A percentile compares a stretch with the other conserved stretches of the same genome.
Conservation (phyloP, 2,888 invertebrate species). For the Andrena bucephala region DNA sequence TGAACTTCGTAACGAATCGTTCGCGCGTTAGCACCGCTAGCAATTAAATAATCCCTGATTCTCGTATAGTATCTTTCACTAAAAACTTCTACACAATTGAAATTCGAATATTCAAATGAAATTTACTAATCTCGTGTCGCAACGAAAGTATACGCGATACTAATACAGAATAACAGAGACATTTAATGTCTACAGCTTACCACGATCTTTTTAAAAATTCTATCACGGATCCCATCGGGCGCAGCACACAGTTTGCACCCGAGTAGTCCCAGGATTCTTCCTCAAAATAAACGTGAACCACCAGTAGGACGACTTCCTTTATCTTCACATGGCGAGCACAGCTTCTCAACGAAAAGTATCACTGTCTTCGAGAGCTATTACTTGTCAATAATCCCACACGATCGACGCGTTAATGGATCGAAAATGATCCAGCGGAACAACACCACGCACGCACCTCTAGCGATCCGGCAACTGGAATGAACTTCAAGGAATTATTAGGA, state of each 20-base stretch:
- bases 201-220: neutral
- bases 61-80: neutral
- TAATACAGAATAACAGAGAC: neutral
- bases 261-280: neutral
- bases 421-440: conserved; percentile 6
- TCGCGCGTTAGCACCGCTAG: neutral
- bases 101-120: neutral
- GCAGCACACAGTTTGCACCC: neutral
- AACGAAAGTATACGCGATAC: neutral
- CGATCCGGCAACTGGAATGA: conserved; percentile 44
- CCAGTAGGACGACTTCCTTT: neutral
- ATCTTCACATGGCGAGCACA: conserved; percentile 1
- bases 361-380: neutral
- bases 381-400: neutral
- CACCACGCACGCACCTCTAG: neutral
- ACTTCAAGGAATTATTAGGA: conserved; percentile 41
- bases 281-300: neutral
- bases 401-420: neutral
- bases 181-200: neutral
- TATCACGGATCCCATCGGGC: neutral
- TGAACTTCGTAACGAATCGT: neutral
- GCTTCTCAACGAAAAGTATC: neutral
- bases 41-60: neutral
- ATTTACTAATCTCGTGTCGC: neutral
- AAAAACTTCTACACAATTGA: neutral